These are phyloP conservation scores for Micromesistius poutassou DNA, from an alignment of 2,797 vertebrate species.

Conservation along the genomic window DNA sequence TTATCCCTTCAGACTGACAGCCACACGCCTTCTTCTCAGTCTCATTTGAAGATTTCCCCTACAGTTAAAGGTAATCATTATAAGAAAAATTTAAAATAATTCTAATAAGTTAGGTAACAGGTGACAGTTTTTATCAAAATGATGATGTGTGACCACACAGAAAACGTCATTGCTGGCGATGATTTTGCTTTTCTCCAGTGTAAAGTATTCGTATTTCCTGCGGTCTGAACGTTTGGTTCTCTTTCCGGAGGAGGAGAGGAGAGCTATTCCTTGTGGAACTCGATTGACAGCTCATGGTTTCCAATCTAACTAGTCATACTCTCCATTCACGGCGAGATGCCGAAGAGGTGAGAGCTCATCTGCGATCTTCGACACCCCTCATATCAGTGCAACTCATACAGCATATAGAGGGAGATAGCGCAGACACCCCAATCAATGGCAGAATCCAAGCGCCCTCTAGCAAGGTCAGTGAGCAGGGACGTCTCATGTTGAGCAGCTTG, in stretches of 20 bases:
- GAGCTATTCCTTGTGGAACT: background rate
- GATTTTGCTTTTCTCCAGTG: background rate
- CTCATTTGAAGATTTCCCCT: background rate
- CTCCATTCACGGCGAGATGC: background rate
- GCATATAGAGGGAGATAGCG: background rate
- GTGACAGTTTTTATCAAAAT: too few relatives aligned
- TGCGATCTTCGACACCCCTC: background rate
- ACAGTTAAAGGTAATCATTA: background rate
- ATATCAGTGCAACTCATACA: background rate
- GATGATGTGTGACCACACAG: background rate
- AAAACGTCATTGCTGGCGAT: background rate
- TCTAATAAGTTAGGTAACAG: too few relatives aligned
- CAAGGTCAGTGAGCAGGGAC: background rate
- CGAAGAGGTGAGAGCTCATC: background rate
- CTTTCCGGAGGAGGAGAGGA: background rate
- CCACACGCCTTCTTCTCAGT: constrained; percentile 7
- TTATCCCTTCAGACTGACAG: constrained; percentile 26
- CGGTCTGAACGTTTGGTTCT: background rate
- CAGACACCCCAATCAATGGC: background rate
- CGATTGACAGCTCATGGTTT: background rate
- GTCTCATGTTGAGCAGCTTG: background rate
- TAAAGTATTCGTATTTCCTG: background rate
- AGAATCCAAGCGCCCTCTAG: background rate
- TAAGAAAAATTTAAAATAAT: background rate
- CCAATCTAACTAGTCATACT: background rate